Evolutionary conservation across 2,113 vertebrate genomes (phyloP), one percentile per base, ranked within the genome.

Genomic region (Saguinus midas): DNA sequence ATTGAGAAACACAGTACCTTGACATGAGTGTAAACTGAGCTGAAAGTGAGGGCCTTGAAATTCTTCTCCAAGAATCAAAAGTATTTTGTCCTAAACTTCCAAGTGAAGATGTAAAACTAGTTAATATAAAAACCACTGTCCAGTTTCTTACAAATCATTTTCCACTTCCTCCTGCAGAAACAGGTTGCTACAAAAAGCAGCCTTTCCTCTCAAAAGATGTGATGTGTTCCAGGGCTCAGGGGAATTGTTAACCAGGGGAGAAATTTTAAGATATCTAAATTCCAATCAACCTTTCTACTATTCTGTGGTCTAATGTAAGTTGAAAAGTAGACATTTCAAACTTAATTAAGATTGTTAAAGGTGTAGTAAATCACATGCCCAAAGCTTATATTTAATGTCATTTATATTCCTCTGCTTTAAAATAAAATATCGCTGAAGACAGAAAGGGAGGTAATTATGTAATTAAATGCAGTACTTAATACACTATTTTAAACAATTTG

Each of bases 371-470:
- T 73, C 32, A 55, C 20, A 4, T 81, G 52, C 12, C 76, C 6
- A 37, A 83, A 75, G 48, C 32, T 86, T 73, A 14, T 35, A 27
- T 96, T 82, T 95, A 82, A 52, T 52, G 43, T 75, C 66, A 72
- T 90, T 81, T 94, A 70, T 82, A 35, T 90, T 45, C 43, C 89
- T 92, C 40, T 58, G 37, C 43, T 96, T 80, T 87, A 70, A 84
- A 87, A 82, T 90, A 78, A 92, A 95, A 40, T 66, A 84, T 81
- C 90, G 84, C 8, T 21, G 8, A 90, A 86, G 70, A 95, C 32
- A 90, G 52, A 72, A 66, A 84, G 23, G 25, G 50, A 87, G 55
- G 14, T 84, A 48, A 95, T 40, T 84, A 50, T 68, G 25, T 43
- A 92, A 84, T 87, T 90, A 96, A 91, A 92, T 90, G 9, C 21